A percentile compares a stretch with the other conserved stretches of the same genome.
Conservation (phyloP, 2,797 vertebrate species). For the Limosa lapponica region DNA sequence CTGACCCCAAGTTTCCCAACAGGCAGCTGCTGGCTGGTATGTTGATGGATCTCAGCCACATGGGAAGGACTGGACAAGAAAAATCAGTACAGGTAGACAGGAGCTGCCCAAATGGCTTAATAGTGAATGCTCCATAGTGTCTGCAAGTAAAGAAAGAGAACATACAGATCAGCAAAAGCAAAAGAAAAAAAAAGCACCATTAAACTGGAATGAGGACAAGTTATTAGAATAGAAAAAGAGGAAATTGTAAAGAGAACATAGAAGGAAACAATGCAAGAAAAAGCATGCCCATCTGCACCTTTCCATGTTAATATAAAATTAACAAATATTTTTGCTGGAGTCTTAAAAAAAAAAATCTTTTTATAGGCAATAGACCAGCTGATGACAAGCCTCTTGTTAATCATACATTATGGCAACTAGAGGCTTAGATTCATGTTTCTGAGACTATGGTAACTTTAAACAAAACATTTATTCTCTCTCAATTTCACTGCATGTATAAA, state of each 20-base stretch:
- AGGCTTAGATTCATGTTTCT: neutral
- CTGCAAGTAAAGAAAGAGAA: constrained; percentile 59
- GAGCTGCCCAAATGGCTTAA: constrained; percentile 50
- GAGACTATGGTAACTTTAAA: neutral
- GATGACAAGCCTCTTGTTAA: neutral
- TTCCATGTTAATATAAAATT: neutral
- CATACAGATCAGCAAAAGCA: constrained; percentile 22
- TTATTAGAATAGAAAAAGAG: neutral
- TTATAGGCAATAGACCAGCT: neutral
- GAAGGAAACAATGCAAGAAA: neutral
- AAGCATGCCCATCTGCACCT: neutral
- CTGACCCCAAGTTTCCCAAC: constrained; percentile 71
- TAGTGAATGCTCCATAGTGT: constrained; percentile 66
- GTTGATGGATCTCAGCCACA: constrained; percentile 59
- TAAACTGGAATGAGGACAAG: neutral
- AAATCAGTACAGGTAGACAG: constrained; percentile 48
- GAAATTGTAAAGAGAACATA: neutral
- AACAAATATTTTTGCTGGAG: neutral
- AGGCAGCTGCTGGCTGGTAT: constrained; percentile 66
- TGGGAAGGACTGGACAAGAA: constrained; percentile 62
- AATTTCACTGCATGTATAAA: neutral
- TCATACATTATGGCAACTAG: neutral
- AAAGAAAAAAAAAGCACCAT: neutral
- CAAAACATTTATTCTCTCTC: neutral
- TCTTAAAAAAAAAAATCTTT: neutral